These are phyloP conservation scores for Achlya flavicornis DNA, from an alignment of 2,888 invertebrate genomes.

Conservation along the genomic window DNA sequence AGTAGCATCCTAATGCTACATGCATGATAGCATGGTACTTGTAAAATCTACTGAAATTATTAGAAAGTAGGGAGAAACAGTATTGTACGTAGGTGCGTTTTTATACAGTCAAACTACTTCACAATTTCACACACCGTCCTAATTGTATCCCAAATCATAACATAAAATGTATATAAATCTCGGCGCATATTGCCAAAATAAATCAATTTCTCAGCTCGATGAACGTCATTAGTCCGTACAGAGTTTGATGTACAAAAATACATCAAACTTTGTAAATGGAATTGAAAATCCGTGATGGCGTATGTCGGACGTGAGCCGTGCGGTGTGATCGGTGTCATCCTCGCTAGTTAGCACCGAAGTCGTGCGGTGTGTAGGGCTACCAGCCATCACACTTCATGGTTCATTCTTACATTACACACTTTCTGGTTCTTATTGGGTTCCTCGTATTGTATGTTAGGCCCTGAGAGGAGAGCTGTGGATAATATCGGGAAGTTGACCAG, in stretches of 20 bases:
- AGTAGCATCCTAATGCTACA: no score
- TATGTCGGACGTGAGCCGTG: slow-evolving; percentile 22
- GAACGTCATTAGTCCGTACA: slow-evolving; percentile 5
- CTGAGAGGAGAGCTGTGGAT: no score
- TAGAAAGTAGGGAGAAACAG: not conserved
- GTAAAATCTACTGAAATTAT: no score
- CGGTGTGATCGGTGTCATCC: slow-evolving; percentile 59
- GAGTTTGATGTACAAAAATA: slow-evolving; percentile 15
- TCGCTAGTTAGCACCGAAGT: slow-evolving; percentile 46
- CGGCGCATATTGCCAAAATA: not conserved
- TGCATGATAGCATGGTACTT: no score
- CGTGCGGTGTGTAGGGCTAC: slow-evolving; percentile 42
- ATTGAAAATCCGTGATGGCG: slow-evolving; percentile 56
- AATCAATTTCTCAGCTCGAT: slow-evolving; percentile 8
- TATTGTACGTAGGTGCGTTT: not conserved
- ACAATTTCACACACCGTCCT: no score
- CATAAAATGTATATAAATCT: not conserved
- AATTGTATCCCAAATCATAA: no score
- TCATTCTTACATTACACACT: not conserved
- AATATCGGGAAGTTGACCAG: no score
- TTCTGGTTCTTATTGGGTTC: not conserved
- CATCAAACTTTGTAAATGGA: slow-evolving; percentile 39
- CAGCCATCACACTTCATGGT: slow-evolving; percentile 7
- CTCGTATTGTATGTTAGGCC: no score
- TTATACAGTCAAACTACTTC: no score